These are phyloP conservation scores for Acanthurus leucopareius DNA, from an alignment of 2,797 vertebrate species.

Conservation along the genomic window DNA sequence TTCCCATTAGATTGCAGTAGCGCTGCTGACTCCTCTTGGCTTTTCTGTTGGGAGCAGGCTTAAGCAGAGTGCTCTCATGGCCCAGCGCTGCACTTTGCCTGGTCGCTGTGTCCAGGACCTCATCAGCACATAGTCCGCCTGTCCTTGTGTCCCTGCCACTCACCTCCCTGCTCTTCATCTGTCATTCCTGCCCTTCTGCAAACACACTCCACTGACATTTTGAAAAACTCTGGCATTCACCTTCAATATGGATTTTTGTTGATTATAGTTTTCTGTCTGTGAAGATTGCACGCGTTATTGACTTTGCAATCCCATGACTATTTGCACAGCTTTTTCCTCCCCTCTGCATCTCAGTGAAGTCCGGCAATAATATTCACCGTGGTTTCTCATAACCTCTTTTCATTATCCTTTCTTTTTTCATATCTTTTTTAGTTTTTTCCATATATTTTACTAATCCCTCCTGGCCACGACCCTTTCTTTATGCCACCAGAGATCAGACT, in stretches of 20 bases:
- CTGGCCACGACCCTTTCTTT: slow-evolving; percentile 72
- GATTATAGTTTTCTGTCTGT: slow-evolving; percentile 86
- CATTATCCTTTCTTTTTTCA: slow-evolving; percentile 69
- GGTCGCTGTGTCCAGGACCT: slow-evolving; percentile 80
- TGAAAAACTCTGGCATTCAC: slow-evolving; percentile 88
- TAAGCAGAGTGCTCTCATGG: slow-evolving; percentile 68
- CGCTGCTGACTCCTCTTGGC: slow-evolving; percentile 71
- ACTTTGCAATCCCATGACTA: slow-evolving; percentile 86
- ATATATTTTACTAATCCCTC: slow-evolving; percentile 75
- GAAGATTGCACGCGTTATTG: slow-evolving; percentile 87
- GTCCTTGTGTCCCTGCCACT: slow-evolving; percentile 74
- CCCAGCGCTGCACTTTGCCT: slow-evolving; percentile 70
- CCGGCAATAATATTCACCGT: slow-evolving; percentile 73
- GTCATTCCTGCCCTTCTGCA: slow-evolving; percentile 87
- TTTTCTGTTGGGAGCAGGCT: slow-evolving; percentile 70
- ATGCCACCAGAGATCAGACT: slow-evolving; percentile 84
- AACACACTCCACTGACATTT: slow-evolving; percentile 88
- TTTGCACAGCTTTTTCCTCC: slow-evolving; percentile 83
- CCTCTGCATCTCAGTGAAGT: slow-evolving; percentile 68
- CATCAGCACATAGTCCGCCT: slow-evolving; percentile 79
- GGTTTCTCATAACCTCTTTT: slow-evolving; percentile 77
- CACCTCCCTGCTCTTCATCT: slow-evolving; percentile 84
- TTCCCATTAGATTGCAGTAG: slow-evolving; percentile 70
- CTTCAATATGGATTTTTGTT: slow-evolving; percentile 88
- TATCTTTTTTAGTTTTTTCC: slow-evolving; percentile 59